Evolutionary conservation across 1,140 invertebrate species (phyloP).

Genomic region (Bombus terrestris): DNA sequence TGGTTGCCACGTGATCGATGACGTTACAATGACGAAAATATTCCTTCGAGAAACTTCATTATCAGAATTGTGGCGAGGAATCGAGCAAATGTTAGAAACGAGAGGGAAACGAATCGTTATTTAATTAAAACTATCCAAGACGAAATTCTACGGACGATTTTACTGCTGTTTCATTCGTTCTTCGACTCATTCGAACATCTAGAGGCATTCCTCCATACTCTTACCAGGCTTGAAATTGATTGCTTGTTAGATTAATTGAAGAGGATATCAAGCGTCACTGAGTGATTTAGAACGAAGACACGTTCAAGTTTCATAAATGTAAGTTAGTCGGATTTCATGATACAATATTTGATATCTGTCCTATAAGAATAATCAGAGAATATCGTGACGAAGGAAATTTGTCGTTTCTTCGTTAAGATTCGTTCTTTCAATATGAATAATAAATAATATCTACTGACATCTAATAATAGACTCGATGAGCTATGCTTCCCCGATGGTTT

Average conservation of each 20-base stretch:
- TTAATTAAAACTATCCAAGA: conserved; percentile 66
- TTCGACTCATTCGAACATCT: not conserved
- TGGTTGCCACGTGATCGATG: not conserved
- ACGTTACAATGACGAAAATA: conserved; percentile 3
- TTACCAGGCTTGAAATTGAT: conserved; percentile 31
- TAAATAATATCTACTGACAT: too few relatives aligned
- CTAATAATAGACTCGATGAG: not conserved
- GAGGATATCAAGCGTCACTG: conserved; percentile 40
- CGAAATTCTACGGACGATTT: conserved; percentile 38
- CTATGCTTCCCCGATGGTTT: not conserved
- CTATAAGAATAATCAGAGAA: not conserved
- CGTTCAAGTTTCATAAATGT: not conserved
- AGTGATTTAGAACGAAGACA: conserved; percentile 32
- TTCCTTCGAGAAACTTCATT: conserved; percentile 6
- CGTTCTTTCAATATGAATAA: not conserved
- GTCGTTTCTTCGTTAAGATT: not conserved
- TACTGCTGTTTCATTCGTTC: conserved; percentile 8
- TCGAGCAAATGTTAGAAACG: not conserved
- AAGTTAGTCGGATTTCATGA: not conserved
- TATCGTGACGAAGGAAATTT: not conserved
- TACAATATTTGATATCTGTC: too few relatives aligned
- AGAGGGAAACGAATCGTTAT: conserved; percentile 44
- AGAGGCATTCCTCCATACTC: conserved; percentile 1
- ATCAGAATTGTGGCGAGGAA: not conserved
- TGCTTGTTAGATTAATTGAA: conserved; percentile 54